A percentile compares a stretch with the other conserved stretches of the same genome.
phyloP scores from a whole-genome alignment of 2,797 vertebrate species.

The Paramormyrops hopkinsi region DNA sequence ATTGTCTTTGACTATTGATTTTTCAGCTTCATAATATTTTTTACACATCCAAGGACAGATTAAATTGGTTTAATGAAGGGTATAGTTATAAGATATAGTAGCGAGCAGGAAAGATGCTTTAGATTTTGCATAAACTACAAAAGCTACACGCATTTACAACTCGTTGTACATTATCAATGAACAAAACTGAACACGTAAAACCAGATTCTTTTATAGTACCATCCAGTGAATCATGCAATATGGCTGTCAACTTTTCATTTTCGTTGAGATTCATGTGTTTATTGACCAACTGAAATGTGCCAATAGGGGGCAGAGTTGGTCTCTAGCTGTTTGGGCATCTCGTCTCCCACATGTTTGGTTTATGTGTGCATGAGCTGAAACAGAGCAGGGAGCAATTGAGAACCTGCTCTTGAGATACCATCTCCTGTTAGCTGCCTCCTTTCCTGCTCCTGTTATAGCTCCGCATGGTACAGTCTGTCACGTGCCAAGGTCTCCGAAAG shows the following conservation, averaged over 20 bases:
- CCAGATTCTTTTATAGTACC: background rate
- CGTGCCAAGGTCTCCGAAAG: background rate
- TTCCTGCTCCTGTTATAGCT: background rate
- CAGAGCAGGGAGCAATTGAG: background rate
- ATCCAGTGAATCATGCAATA: background rate
- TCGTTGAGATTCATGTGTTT: background rate
- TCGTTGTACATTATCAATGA: background rate
- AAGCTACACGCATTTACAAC: background rate
- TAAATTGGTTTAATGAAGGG: background rate
- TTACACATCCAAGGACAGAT: background rate
- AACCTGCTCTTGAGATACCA: background rate
- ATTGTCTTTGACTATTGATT: background rate
- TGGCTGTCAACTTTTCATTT: background rate
- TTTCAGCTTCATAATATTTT: background rate
- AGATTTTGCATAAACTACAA: background rate
- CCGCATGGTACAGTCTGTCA: background rate
- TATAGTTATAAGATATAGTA: background rate
- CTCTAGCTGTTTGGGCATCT: background rate
- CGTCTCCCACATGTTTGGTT: background rate
- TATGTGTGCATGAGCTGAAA: background rate
- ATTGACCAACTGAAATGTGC: background rate
- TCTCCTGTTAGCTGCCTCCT: background rate
- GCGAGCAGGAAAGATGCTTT: background rate
- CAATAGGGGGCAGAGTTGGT: conserved; percentile 27
- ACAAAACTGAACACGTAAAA: background rate